Base-by-base conservation (phyloP, 2,888 invertebrate species). In the Drosophila suboccidentalis region DNA sequence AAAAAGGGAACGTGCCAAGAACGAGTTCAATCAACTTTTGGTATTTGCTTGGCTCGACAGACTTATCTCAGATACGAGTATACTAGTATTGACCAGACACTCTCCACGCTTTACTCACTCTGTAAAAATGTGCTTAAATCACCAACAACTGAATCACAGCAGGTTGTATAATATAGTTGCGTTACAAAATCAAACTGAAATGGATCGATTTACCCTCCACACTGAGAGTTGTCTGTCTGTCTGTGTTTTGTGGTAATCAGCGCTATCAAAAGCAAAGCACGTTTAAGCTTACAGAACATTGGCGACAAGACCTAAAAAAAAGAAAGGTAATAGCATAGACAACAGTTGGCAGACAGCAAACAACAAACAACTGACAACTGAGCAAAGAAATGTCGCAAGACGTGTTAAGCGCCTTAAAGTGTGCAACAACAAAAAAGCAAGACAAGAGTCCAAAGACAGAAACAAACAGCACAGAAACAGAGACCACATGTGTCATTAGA, bases 331-430 rank as follows among this genome's bases (percentile, higher is more conserved):
- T 32, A 19, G 43, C 22, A 44, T 5, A 41, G 50, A 10, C 26
- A 50, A 62, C 54, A 44, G 39, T 36, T 34, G 9, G 17, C 11
- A 15, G 32, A 26, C 46, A 3, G 43, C 6, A 6, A 41, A 38
- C 38, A 39, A 38, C 38, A 19, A 29, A 29, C 26, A 29, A 26
- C 44, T 50, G 50, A 43, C 46, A 70, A 60, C 62, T 60, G 58
- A 34, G 46, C 69, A 59, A 71, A 73, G 70, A 66, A 68, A 74
- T 64, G 68, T 62, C 58, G 53, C 60, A 58, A 72, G 80, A 82
- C 82, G 65, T 80, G 81, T 72, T 81, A 77, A 79, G 80, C 82
- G 76, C 80, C 81, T 82, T 82, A 77, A 81, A 82, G 80, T 76
- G 77, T 76, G 82, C 76, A 74, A 51, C 58, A 51, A 54, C 46